Evolutionary conservation across 2,113 vertebrate species (phyloP), one percentile per base, ranked within the genome.

Genomic region (Aegithalos caudatus): DNA sequence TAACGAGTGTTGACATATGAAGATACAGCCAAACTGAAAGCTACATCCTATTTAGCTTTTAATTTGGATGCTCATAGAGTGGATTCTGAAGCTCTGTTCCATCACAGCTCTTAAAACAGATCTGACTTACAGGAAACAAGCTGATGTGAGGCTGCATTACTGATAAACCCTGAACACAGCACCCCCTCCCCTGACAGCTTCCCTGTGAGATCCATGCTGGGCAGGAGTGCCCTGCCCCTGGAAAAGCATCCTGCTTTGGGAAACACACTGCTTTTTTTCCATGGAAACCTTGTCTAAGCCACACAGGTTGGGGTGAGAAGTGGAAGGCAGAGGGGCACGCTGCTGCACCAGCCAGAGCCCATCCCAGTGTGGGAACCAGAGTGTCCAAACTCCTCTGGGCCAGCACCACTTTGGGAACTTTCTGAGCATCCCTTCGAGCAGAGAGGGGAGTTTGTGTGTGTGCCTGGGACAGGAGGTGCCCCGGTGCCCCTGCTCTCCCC

Each of bases 11-110:
- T 97, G 98, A 97, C 98, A 93, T 95, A 97, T 90, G 97, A 97
- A 98, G 98, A 98, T 66, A 18, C 97, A 95, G 98, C 94, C 95
- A 92, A 94, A 96, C 91, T 66, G 96, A 98, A 98, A 98, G 98
- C 98, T 98, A 98, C 97, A 98, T 97, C 98, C 98, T 97, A 98
- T 98, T 97, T 98, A 97, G 98, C 97, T 98, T 98, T 98, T 98
- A 98, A 98, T 98, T 98, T 98, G 98, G 98, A 94, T 92, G 96
- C 93, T 97, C 97, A 92, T 48, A 95, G 98, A 97, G 94, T 97
- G 96, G 94, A 95, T 97, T 97, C 94, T 92, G 95, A 98, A 97
- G 94, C 94, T 87, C 5, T 1, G 56, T 93, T 97, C 88, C 83
- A 91, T 95, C 97, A 88, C 88, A 35, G 61, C 76, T 72, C 96